A percentile compares a stretch with the other conserved stretches of the same genome.
Evolutionary conservation across 2,113 vertebrate genomes (phyloP).

Genomic region (Tichodroma muraria): DNA sequence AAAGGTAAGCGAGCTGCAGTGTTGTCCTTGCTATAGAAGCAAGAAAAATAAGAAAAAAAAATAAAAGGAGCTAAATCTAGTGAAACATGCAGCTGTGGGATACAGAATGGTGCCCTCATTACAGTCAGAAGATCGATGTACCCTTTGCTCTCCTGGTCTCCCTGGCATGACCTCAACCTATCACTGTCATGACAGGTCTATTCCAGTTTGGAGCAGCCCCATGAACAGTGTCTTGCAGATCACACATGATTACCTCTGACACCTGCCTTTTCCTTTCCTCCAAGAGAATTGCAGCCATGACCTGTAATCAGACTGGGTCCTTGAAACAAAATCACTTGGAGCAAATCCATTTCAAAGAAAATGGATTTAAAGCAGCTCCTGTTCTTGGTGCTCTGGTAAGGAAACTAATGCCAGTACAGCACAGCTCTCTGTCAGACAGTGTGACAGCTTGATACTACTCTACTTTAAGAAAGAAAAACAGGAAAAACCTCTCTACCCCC

Average conservation of each 20-base stretch:
- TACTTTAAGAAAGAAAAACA: not conserved
- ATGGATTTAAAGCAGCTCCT: not conserved
- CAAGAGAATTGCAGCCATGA: not conserved
- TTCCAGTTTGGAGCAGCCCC: not conserved
- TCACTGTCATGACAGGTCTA: not conserved
- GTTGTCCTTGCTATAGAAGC: not conserved
- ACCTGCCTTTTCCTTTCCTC: not conserved
- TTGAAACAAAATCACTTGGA: not conserved
- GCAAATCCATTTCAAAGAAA: not conserved
- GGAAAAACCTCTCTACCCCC: not conserved
- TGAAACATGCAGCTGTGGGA: not conserved
- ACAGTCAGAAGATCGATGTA: not conserved
- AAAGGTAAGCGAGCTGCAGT: not conserved
- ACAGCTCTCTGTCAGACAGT: not conserved
- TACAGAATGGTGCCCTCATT: not conserved
- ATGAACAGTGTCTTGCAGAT: not conserved
- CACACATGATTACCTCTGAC: not conserved
- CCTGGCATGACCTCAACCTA: not conserved
- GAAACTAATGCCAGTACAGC: not conserved
- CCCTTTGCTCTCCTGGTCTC: not conserved
- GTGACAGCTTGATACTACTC: not conserved
- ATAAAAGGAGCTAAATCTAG: not conserved
- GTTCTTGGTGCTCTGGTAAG: not conserved
- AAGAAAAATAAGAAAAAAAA: not conserved
- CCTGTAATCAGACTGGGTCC: not conserved